Evolutionary conservation across 2,113 vertebrate genomes (phyloP), one percentile per base, ranked within the genome.

Genomic region (Collichthys lucidus): DNA sequence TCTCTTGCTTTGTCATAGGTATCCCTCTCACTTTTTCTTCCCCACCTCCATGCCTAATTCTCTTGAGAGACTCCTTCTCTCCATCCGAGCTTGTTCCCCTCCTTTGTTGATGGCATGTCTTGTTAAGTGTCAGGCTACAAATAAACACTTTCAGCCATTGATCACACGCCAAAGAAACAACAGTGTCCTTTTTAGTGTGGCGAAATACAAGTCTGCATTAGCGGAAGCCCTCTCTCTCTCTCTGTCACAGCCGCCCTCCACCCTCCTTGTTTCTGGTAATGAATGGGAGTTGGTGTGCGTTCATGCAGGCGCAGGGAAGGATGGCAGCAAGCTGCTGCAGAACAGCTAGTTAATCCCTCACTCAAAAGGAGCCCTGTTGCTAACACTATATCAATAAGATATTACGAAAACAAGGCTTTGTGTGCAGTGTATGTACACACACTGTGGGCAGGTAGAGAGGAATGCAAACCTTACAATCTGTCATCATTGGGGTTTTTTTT

Each of bases 201-300:
- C 73, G 50, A 70, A 89, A 77, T 42, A 78, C 64, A 88, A 81
- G 64, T 44, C 22, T 10, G 63, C 77, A 59, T 71, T 66, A 77
- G 63, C 20, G 22, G 57, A 84, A 82, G 70, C 62, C 62, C 71
- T n/a, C 19, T 59, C 66, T 26, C 66, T 26, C 26, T 49, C 46
- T 78, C 59, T 20, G 16, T 40, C 50, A 53, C 55, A 29, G n/a
- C 56, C 22, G 3, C 29, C 29, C 44, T 72, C 72, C 74, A 46
- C 29, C 46, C 19, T 49, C 64, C 71, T 84, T 44, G 78, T 88
- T 82, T 68, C 52, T 83, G 56, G 79, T 77, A 85, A 84, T 88
- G 53, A 88, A 84, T 85, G 69, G 71, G 76, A 86, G 86, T 88
- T 79, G 52, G 70, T 69, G 47, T 83, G 64, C 20, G 57, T 86